Evolutionary conservation across 1,140 invertebrate genomes (phyloP).

Genomic region (Platorchestia sp.): DNA sequence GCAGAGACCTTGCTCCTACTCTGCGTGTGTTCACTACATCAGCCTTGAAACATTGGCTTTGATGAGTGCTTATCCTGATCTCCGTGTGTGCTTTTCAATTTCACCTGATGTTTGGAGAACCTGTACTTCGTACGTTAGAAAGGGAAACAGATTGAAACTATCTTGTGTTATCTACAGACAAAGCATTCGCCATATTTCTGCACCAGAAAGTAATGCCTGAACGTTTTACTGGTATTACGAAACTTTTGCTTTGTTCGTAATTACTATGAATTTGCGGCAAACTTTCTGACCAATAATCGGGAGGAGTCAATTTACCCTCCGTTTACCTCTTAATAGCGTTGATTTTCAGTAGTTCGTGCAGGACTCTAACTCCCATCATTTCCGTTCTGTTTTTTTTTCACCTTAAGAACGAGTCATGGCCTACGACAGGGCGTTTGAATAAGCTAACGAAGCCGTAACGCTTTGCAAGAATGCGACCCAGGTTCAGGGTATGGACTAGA

Average conservation of each 20-base stretch:
- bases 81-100: neutral
- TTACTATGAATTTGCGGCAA: neutral
- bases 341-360: neutral
- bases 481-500: too few species aligned
- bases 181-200: neutral
- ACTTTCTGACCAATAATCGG: neutral
- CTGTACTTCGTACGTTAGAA: neutral
- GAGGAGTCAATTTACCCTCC: too few species aligned
- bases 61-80: neutral
- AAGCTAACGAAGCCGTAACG: neutral
- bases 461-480: too few species aligned
- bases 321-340: too few species aligned
- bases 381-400: neutral
- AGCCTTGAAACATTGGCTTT: neutral
- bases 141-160: neutral
- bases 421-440: neutral
- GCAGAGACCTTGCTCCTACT: neutral
- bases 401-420: neutral
- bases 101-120: neutral
- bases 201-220: neutral
- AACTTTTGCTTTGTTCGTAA: neutral
- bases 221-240: neutral
- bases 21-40: neutral
- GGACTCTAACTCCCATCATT: neutral
- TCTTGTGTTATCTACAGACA: neutral